Base-by-base conservation (phyloP, 2,113 vertebrate species). In the Barbus barbus region DNA sequence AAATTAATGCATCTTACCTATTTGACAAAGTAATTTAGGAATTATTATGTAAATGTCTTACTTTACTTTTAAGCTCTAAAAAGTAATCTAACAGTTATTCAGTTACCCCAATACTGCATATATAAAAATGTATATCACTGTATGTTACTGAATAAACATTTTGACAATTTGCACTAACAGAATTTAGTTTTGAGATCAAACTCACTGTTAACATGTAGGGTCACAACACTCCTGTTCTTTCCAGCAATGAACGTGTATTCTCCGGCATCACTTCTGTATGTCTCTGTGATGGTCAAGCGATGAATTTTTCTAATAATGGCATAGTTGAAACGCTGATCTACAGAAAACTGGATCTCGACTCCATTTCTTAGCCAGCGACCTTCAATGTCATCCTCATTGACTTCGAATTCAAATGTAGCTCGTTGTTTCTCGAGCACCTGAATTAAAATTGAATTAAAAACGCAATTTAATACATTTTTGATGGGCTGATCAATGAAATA, bases 361-460 rank as follows among this genome's bases (percentile, higher is more conserved):
- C 96, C 96, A 0, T 97, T 95, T 89, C 95, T 97, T 48, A 96
- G 94, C 96, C 96, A 97, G 44, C 91, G 96, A 76, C 95, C 94
- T 80, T 97, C 96, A 48, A 96, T 92, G 38, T 97, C 96, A 7
- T 97, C 96, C 91, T 97, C 96, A 73, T 96, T 97, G 84, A 97
- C 96, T 88, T 97, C 96, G 89, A 97, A 97, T 90, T 97, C 96
- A 83, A 97, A 90, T 4, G 95, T 95, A 41, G 96, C 94, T 90
- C 95, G 92, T 85, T 97, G 96, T 90, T 94, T 95, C 84, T 97
- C 95, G 88, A 96, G 93, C 78, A 96, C 95, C 96, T 97, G 86
- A 78, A 75, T 86, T 41, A 46, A 33, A 56, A 69, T 56, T 22
- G 3, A 71, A 13, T 44, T 44, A 4, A 41, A 46, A 36, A 77